phyloP scores from a whole-genome alignment of 2,113 vertebrate genomes.

The Thinocorus orbignyianus region DNA sequence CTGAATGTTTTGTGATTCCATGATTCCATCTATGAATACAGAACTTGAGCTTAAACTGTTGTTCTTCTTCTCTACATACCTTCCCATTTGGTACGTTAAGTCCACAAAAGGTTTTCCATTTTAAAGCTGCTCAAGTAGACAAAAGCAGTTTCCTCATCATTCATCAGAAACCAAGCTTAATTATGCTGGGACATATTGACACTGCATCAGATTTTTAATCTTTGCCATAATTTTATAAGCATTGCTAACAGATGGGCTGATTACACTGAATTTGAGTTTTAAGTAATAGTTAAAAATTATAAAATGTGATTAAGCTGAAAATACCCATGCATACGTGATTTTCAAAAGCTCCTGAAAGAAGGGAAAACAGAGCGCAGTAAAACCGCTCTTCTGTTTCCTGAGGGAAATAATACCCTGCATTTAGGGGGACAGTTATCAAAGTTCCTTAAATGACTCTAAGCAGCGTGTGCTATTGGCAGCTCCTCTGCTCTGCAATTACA shows the following conservation, averaged over 20 bases:
- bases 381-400: background rate
- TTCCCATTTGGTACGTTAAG: background rate
- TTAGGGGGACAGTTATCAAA: background rate
- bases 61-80: background rate
- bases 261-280: slow-evolving; percentile 49
- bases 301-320: slow-evolving; percentile 42
- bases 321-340: slow-evolving; percentile 11
- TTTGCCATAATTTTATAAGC: slow-evolving; percentile 43
- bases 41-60: background rate
- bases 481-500: background rate
- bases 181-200: slow-evolving; percentile 48
- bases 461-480: background rate
- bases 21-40: background rate
- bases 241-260: slow-evolving; percentile 62
- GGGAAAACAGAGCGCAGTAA: background rate
- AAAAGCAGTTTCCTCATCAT: slow-evolving; percentile 16
- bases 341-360: background rate
- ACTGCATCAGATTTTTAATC: slow-evolving; percentile 46
- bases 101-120: background rate
- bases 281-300: slow-evolving; percentile 50
- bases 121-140: background rate
- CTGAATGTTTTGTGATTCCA: no score
- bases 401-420: background rate
- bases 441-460: background rate
- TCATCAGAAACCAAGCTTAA: slow-evolving; percentile 40